Evolutionary conservation across 2,888 invertebrate species (phyloP).

Genomic region (Archips xylosteana): DNA sequence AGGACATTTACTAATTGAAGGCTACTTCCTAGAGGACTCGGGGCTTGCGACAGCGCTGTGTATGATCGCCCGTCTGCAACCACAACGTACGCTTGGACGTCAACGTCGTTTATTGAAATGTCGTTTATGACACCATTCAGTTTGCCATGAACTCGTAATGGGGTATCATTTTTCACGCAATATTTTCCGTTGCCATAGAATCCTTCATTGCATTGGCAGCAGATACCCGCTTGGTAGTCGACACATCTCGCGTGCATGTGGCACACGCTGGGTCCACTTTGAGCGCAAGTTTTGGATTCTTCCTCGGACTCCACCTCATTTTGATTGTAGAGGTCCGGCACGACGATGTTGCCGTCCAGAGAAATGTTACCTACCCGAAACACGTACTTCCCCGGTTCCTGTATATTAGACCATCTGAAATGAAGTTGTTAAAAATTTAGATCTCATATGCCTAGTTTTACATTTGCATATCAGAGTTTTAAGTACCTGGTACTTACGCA

Average conservation of each 20-base stretch:
- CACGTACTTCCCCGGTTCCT: conserved; percentile 94
- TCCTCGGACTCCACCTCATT: conserved; percentile 74
- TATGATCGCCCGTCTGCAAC: conserved; percentile 95
- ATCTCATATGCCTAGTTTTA: neutral
- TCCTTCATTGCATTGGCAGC: conserved; percentile 94
- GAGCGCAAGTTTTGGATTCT: conserved; percentile 84
- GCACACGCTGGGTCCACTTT: conserved; percentile 90
- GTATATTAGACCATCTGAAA: conserved; percentile 94
- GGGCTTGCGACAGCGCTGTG: conserved; percentile 94
- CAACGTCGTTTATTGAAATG: conserved; percentile 89
- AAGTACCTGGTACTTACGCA: conserved; percentile 83
- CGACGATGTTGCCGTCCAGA: conserved; percentile 86
- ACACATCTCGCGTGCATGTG: conserved; percentile 93
- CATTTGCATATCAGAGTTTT: neutral
- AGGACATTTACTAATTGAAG: conserved; percentile 94
- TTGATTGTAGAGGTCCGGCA: conserved; percentile 87
- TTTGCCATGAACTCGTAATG: conserved; percentile 95
- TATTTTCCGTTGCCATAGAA: conserved; percentile 97
- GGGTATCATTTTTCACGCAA: conserved; percentile 93
- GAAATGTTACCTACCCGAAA: conserved; percentile 92
- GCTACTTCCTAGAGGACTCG: conserved; percentile 90
- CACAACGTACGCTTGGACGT: conserved; percentile 96
- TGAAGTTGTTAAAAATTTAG: conserved; percentile 43
- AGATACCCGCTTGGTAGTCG: conserved; percentile 94
- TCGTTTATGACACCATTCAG: conserved; percentile 94